Conservation (phyloP, 2,113 vertebrate genomes). For the Tringa solitaria region DNA sequence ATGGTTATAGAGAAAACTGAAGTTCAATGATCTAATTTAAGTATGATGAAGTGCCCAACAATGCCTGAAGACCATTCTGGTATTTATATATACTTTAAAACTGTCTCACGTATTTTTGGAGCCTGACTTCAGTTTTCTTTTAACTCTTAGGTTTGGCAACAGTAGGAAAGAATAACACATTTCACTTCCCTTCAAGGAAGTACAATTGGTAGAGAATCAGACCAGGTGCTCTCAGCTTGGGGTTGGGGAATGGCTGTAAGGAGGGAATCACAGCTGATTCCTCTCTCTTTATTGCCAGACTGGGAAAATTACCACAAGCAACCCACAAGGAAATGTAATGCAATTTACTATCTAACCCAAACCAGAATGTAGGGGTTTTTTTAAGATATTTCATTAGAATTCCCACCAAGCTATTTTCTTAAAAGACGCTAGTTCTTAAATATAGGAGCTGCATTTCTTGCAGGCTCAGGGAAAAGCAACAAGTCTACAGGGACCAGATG, state of each 20-base stretch:
- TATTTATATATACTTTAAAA: background rate
- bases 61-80: background rate
- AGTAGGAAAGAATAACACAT: background rate
- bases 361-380: background rate
- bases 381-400: background rate
- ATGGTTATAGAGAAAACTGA: background rate
- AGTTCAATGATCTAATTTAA: slow-evolving; percentile 2
- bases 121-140: background rate
- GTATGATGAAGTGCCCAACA: background rate
- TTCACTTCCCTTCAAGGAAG: background rate
- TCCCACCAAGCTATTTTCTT: background rate
- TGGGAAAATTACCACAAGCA: background rate
- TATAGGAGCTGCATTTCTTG: background rate
- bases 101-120: background rate
- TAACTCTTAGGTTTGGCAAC: background rate
- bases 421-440: background rate
- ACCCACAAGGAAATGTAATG: background rate
- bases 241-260: background rate
- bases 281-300: background rate
- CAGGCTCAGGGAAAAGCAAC: background rate
- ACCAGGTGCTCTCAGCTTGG: background rate
- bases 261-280: background rate
- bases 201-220: background rate
- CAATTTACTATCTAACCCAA: background rate
- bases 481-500: background rate